Conservation (phyloP, 2,888 invertebrate genomes). For the Hesperia comma region DNA sequence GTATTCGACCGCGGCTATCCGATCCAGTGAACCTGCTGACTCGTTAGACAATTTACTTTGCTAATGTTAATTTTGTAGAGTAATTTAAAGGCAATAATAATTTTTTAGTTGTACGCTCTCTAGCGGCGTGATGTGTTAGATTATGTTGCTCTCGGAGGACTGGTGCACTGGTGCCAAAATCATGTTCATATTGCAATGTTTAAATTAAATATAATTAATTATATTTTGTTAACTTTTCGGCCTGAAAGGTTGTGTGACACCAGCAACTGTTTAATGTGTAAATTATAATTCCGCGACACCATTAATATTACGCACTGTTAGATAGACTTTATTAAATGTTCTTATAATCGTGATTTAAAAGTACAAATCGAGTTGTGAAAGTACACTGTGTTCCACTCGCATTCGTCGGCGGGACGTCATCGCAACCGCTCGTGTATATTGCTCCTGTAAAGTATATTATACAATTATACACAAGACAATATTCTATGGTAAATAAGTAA, state of each 20-base stretch:
- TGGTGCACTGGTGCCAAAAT: conserved; percentile 44
- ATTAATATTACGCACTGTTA: conserved; percentile 27
- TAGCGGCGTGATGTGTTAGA: conserved; percentile 4
- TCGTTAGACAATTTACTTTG: conserved; percentile 18
- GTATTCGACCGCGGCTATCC: conserved; percentile 29
- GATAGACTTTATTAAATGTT: conserved; percentile 55
- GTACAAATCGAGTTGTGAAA: conserved; percentile 72
- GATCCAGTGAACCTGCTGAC: conserved; percentile 28
- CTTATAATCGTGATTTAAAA: conserved; percentile 71
- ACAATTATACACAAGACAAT: conserved; percentile 19
- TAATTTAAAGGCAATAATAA: conserved; percentile 30
- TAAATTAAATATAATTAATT: conserved; percentile 38
- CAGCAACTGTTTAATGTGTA: conserved; percentile 37
- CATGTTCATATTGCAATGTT: conserved; percentile 38
- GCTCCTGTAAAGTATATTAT: conserved; percentile 26
- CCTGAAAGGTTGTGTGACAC: conserved; percentile 50
- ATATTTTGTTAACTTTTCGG: conserved; percentile 36
- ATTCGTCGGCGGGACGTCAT: conserved; percentile 18
- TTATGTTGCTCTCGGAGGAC: conserved; percentile 26
- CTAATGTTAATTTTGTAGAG: conserved; percentile 24
- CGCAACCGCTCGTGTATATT: conserved; percentile 24
- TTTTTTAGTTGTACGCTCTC: conserved; percentile 23
- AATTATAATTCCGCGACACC: conserved; percentile 19
- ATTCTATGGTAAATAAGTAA: conserved; percentile 22
- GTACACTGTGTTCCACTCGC: conserved; percentile 46